These are phyloP conservation scores for Julus scanicus DNA, from an alignment of 2,888 invertebrate genomes.

Conservation along the genomic window DNA sequence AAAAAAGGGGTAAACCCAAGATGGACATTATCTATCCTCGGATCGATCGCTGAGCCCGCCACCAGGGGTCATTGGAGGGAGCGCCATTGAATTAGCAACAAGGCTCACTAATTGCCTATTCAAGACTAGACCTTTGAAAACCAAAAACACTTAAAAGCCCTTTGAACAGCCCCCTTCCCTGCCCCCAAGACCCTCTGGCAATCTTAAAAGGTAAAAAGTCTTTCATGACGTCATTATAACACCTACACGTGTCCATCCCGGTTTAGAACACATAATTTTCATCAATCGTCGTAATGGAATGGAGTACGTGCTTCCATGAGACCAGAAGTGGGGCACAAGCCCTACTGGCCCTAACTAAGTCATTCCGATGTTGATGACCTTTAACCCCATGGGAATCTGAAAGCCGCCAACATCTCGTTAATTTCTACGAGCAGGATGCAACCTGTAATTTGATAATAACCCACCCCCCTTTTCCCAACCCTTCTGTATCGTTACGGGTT, in stretches of 20 bases:
- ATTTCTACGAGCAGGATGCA: not conserved
- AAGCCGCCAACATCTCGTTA: not conserved
- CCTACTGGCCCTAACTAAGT: too few relatives aligned
- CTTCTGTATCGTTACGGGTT: not conserved
- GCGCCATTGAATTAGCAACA: not conserved
- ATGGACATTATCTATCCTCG: not conserved
- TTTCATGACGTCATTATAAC: not conserved
- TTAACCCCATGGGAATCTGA: not conserved
- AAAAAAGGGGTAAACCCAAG: not conserved
- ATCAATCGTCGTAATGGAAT: not conserved
- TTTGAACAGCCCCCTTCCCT: not conserved
- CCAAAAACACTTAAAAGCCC: not conserved
- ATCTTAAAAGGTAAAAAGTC: not conserved
- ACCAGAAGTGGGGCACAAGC: not conserved
- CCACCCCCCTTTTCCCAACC: conserved; percentile 14
- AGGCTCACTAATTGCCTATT: not conserved
- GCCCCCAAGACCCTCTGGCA: not conserved
- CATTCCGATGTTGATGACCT: not conserved
- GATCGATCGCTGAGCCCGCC: not conserved
- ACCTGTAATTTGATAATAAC: conserved; percentile 9
- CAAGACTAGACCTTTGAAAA: not conserved
- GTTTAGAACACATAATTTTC: not conserved
- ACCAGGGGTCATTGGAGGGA: not conserved
- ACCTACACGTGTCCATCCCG: too few relatives aligned
- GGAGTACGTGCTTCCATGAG: not conserved